phyloP scores from a whole-genome alignment of 2,113 vertebrate genomes.

The Cebus imitator region DNA sequence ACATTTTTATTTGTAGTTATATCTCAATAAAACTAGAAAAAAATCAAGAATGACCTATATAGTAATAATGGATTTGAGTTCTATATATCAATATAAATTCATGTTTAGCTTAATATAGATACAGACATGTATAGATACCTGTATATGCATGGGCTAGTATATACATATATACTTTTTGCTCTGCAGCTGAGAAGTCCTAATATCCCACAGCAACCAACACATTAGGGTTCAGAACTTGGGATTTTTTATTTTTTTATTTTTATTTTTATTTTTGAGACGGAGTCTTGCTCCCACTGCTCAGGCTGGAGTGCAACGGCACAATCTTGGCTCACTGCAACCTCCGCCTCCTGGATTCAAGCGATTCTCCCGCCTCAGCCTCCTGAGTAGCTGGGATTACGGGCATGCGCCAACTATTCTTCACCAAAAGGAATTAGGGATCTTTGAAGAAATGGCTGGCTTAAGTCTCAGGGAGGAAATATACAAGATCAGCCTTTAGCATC shows the following conservation, averaged over 20 bases:
- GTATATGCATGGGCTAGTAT: not conserved
- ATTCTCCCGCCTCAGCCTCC: too few relatives aligned
- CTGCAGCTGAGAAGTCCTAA: not conserved
- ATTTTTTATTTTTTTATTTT: too few relatives aligned
- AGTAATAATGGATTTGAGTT: not conserved
- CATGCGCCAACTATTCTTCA: not conserved
- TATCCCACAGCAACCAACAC: not conserved
- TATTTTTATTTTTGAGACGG: too few relatives aligned
- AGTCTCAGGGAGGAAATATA: not conserved
- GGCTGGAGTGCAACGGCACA: too few relatives aligned
- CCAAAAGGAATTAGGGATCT: not conserved
- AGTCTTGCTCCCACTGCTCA: too few relatives aligned
- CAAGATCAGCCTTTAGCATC: not conserved
- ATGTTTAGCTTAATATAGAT: not conserved
- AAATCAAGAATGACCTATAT: not conserved
- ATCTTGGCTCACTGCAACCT: too few relatives aligned
- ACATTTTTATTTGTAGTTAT: not conserved
- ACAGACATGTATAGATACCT: not conserved
- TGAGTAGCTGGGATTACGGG: too few relatives aligned
- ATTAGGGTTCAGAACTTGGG: not conserved
- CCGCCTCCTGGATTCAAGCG: too few relatives aligned
- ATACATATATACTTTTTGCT: not conserved
- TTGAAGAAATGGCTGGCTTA: not conserved
- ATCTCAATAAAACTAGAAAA: not conserved
- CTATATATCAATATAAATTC: not conserved